These are phyloP conservation scores for Plecturocebus donacophilus DNA, from an alignment of 2,113 vertebrate species.

Conservation along the genomic window DNA sequence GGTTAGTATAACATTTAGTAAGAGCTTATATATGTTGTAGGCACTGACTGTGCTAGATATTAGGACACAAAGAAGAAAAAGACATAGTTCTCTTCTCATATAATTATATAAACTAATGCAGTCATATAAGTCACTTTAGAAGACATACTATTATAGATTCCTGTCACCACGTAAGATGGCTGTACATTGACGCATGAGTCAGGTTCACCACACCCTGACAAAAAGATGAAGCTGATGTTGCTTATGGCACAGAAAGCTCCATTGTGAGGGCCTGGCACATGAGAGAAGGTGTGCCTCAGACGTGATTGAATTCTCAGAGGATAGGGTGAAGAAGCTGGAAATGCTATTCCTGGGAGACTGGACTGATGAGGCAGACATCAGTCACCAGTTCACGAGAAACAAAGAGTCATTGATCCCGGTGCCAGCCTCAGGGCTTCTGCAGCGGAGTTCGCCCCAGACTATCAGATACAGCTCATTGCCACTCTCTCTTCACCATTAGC, in stretches of 20 bases:
- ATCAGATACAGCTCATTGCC: neutral
- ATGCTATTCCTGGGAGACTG: slow-evolving; percentile 48
- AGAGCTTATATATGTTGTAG: neutral
- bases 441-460: neutral
- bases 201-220: slow-evolving; percentile 1
- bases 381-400: slow-evolving; percentile 25
- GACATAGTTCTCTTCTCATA: no score
- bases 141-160: neutral
- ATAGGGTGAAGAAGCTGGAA: neutral
- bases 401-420: slow-evolving; percentile 55
- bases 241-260: slow-evolving; percentile 12
- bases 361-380: neutral
- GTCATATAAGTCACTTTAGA: neutral
- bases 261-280: slow-evolving; percentile 40
- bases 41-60: neutral
- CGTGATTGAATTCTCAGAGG: slow-evolving; percentile 42
- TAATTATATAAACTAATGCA: neutral
- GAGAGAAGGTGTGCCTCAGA: slow-evolving; percentile 7
- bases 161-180: neutral
- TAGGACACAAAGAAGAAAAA: neutral
- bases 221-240: neutral
- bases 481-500: neutral
- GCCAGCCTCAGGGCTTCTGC: neutral
- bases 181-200: neutral
- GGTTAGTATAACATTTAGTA: neutral